Base-by-base conservation (phyloP, 2,113 vertebrate genomes). In the Cariama cristata region DNA sequence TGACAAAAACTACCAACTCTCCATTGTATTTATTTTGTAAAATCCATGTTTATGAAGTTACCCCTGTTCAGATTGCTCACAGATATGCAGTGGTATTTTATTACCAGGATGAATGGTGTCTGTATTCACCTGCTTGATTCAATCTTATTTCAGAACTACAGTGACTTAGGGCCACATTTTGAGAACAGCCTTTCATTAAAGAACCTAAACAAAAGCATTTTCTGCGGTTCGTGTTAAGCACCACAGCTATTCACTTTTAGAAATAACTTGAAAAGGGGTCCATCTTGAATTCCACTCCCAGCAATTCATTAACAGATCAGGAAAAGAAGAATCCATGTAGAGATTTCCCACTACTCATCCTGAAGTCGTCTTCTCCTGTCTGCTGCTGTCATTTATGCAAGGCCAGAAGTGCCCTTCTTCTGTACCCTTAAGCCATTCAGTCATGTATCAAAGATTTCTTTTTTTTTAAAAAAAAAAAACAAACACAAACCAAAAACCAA, bases 401-500 rank as follows among this genome's bases (percentile, higher is more conserved):
- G 47, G 79, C n/a, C 68, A 88, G 58, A 62, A 92, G 52, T 5
- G 16, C 17, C 55, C n/a, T 75, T 45, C 58, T 90, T 82, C 56
- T 79, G 38, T 90, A 45, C 74, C 74, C 88, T 81, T 53, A 55
- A 90, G 81, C 90, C 73, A 68, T 63, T 63, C 50, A 55, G 64
- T 75, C 66, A 87, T 47, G 7, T 49, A 92, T 87, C 62, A 93
- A 91, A 96, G 66, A 9, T 23, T 35, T 56, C 75, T 59, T 75
- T 35, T 20, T 63, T 86, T 58, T 47, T n/a, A 49, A 52, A 7
- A 74, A 17, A 84, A 52, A 23, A 86, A n/a, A 77, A 38, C 26
- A 38, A 38, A 38, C 7, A 38, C 38, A 38, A 38, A n/a, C n/a
- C n/a, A n/a, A n/a, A n/a, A n/a, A n/a, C n/a, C n/a, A 38, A 38